Evolutionary conservation across 2,888 invertebrate species (phyloP), one percentile per base, ranked within the genome.

Genomic region (Ophion ventricosus): DNA sequence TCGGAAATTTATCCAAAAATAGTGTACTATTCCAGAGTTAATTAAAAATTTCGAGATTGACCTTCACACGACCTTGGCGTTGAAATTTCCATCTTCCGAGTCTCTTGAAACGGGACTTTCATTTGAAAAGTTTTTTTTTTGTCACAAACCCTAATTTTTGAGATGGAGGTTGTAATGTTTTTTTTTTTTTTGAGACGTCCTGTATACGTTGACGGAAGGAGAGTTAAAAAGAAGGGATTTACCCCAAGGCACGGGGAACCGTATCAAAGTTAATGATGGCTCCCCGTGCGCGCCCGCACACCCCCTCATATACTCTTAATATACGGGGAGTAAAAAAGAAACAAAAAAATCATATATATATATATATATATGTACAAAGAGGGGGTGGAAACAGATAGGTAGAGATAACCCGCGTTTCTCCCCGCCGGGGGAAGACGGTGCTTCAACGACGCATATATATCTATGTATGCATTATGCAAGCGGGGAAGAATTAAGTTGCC

Each of bases 391-490:
- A 40, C 75, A 40, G 69, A 64, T 20, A 54, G 35, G 70, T 67
- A 57, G 70, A 57, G 82, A 82, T 82, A 84, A 78, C 74, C 81
- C 49, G 35, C 69, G 77, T 81, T 70, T 49, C 77, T 56, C 78
- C 64, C 49, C 77, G 40, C 57, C 64, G 57, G 35, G 56, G 84
- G 78, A 85, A 83, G 79, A 11, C 49, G 49, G 86, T 76, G 83
- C 88, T 88, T 89, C 88, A 87, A 86, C 87, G 85, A 64, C 26
- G 63, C 70, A 57, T 43, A 49, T 43, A 49, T 49, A 49, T 49
- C 49, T 17, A 26, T 57, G 75, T 88, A 81, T 84, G 87, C 88
- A 90, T 90, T 89, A 90, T 90, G 86, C 87, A 90, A 88, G 74
- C 83, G 85, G 82, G 82, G 85, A 88, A 87, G 86, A 87, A 87